Base-by-base conservation (phyloP, 1,140 invertebrate genomes). In the Trichogramma pretiosum region DNA sequence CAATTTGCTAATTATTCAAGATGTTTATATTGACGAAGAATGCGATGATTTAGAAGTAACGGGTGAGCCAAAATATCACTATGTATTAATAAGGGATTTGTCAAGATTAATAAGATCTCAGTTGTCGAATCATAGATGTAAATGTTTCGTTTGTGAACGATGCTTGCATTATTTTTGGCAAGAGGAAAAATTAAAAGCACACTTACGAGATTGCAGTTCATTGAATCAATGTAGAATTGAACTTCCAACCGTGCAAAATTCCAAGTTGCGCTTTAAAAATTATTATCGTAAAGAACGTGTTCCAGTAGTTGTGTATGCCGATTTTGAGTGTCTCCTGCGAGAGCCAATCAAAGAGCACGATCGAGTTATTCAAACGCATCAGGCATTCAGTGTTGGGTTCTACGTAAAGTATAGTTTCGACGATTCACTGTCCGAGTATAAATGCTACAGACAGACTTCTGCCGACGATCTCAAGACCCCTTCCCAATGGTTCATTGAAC, bases 341-440 rank as follows among this genome's bases (percentile, higher is more conserved):
- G n/a, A n/a, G n/a, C n/a, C n/a, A n/a, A n/a, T n/a, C n/a, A n/a
- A n/a, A n/a, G 21, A 40, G 3, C 13, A 40, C n/a, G n/a, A 14
- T 5, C 14, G 38, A 14, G 17, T n/a, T 5, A 24, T 14, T 19
- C 47, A 43, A 33, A 9, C 18, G n/a, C 23, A 49, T 42, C 10
- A 42, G 22, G 7, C 17, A 1, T 43, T 22, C 14, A 37, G 34
- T 22, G 43, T 53, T 16, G 50, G 47, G 8, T 57, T 56, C 17
- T 47, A 54, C 51, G 2, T n/a, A n/a, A n/a, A n/a, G n/a, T n/a
- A n/a, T n/a, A n/a, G n/a, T n/a, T n/a, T 48, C 55, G 18, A 26
- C 53, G 10, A 41, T 54, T 41, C 52, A 32, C 39, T 32, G 53
- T 28, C 17, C 46, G 7, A 39, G 36, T 18, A 22, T 4, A 37